phyloP scores from a whole-genome alignment of 2,888 invertebrate species.

The Tipula lateralis region DNA sequence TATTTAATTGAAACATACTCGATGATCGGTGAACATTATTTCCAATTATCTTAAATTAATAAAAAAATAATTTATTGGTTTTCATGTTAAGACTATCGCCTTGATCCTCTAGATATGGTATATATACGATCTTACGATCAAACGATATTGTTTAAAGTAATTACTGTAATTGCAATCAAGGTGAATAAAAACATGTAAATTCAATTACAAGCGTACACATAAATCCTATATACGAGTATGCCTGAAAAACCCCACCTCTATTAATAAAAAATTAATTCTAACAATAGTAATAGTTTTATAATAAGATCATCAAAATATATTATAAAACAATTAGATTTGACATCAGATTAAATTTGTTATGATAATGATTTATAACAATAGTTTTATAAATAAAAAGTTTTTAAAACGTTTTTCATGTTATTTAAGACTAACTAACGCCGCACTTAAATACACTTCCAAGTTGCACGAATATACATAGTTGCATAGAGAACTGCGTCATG shows the following conservation, averaged over 20 bases:
- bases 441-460: no score
- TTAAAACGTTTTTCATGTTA: no score
- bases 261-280: not conserved
- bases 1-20: not conserved
- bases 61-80: not conserved
- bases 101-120: not conserved
- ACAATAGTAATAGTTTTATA: not conserved
- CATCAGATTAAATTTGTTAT: not conserved
- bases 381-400: no score
- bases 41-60: not conserved
- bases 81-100: not conserved
- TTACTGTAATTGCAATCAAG: not conserved
- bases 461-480: no score
- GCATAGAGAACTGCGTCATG: no score
- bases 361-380: not conserved
- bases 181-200: constrained; percentile 11
- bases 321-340: not conserved
- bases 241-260: not conserved
- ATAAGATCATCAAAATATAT: not conserved
- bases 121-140: not conserved
- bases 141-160: not conserved
- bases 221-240: not conserved
- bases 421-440: no score
- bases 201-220: not conserved
- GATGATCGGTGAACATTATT: not conserved